These are phyloP conservation scores for Phenganax stokvisi DNA, from an alignment of 92 coral and sea anemone genomes.

Conservation along the genomic window DNA sequence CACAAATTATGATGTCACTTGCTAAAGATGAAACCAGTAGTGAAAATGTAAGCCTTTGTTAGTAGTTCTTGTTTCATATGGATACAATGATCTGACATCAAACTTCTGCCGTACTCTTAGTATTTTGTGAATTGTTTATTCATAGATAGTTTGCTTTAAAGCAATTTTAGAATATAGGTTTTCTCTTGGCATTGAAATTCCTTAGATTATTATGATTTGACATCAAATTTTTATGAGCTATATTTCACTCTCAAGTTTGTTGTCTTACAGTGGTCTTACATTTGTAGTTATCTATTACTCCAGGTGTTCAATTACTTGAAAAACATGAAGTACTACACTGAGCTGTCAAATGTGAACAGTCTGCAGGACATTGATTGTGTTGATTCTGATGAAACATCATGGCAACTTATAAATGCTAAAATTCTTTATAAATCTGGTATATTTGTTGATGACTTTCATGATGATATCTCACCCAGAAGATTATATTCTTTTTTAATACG, in stretches of 20 bases:
- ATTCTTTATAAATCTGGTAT: conserved; percentile 67
- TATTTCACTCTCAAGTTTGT: neutral
- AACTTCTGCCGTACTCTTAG: neutral
- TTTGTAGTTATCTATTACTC: neutral
- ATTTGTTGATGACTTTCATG: conserved; percentile 8
- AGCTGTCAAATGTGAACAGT: conserved; percentile 71
- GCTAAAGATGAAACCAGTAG: conserved; percentile 20
- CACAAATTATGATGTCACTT: conserved; percentile 30
- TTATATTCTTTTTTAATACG: neutral
- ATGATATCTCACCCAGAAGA: neutral
- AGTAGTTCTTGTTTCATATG: neutral
- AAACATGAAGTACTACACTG: conserved; percentile 69
- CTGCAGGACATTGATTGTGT: conserved; percentile 90
- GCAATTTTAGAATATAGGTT: too few species aligned
- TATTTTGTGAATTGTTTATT: too few species aligned
- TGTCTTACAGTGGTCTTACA: neutral
- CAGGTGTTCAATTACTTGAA: conserved; percentile 78
- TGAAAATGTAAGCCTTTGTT: conserved; percentile 16
- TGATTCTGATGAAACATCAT: conserved; percentile 66
- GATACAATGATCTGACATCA: neutral
- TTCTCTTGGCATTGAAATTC: too few species aligned
- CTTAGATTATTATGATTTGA: neutral
- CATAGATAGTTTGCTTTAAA: too few species aligned
- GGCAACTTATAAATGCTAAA: conserved; percentile 79
- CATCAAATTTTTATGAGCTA: neutral